Evolutionary conservation across 2,797 vertebrate genomes (phyloP), one percentile per base, ranked within the genome.

Genomic region (Craterocephalus amniculus): DNA sequence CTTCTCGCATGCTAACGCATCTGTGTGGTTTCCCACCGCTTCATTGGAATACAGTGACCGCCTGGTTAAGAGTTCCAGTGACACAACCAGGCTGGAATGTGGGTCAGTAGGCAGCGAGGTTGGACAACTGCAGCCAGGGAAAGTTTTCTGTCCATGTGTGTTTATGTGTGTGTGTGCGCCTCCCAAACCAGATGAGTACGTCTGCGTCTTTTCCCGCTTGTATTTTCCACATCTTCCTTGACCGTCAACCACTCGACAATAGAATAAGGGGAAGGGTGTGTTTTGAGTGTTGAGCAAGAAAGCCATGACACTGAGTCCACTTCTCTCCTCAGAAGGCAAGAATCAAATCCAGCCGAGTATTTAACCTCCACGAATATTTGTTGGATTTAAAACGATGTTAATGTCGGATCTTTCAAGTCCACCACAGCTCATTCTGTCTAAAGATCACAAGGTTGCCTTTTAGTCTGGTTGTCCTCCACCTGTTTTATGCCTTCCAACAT

Each of bases 21-120:
- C 32, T 13, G 2, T 72, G 68, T 67, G 52, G 52, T 59, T 70
- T 67, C 57, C 67, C 43, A 49, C n/a, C 10, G 45, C 60, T 79
- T 75, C 76, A 66, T 74, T 81, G 76, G 78, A 81, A 85, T 86
- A 84, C 87, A 81, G 80, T 71, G 26, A 72, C 62, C 9, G 54
- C 43, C 34, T 63, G 59, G 54, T 52, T 74, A 26, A 60, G 69
- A 79, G 83, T 78, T 89, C 80, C 80, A 81, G 80, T 90, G 86
- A 91, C 89, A 91, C 90, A 89, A 83, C 78, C 76, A 70, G 83
- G 83, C 79, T 84, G 88, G 90, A 93, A 94, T 92, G 88, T 91
- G 79, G 89, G 91, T 91, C 90, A 91, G 88, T 89, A 83, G 89
- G 85, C 87, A 92, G 83, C 66, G 74, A 73, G 78, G 78, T 83